phyloP scores from a whole-genome alignment of 2,888 invertebrate species.

The Tachina lurida region DNA sequence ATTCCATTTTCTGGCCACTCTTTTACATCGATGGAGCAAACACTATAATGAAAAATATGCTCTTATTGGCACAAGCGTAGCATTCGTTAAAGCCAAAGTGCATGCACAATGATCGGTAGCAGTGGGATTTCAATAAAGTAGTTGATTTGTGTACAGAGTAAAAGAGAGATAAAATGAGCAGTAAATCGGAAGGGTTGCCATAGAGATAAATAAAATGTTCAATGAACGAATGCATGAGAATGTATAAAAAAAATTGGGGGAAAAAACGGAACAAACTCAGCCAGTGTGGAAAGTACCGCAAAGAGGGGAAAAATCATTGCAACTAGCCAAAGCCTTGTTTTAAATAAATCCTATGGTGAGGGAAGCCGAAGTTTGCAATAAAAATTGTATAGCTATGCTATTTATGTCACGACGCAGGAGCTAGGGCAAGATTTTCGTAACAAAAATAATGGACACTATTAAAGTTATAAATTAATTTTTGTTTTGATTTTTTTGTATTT shows the following conservation, averaged over 20 bases:
- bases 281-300: neutral
- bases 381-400: too few relatives aligned
- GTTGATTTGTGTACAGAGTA: conserved; percentile 64
- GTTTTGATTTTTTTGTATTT: too few relatives aligned
- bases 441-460: too few relatives aligned
- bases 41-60: conserved; percentile 37
- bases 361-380: too few relatives aligned
- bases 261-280: too few relatives aligned
- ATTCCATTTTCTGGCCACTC: conserved; percentile 35
- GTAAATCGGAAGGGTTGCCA: conserved; percentile 62
- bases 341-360: too few relatives aligned
- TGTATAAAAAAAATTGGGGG: too few relatives aligned
- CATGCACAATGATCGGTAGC: conserved; percentile 68
- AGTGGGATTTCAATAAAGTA: conserved; percentile 69
- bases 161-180: conserved; percentile 55
- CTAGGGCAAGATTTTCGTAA: too few relatives aligned
- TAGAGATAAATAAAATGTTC: neutral
- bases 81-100: conserved; percentile 66
- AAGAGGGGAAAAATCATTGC: too few relatives aligned
- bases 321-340: too few relatives aligned
- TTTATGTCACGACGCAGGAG: too few relatives aligned
- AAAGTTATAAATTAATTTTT: too few relatives aligned
- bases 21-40: neutral
- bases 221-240: neutral
- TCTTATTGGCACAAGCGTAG: conserved; percentile 74